Conservation (phyloP, 1,140 invertebrate genomes). For the Oryctes rhinoceros region DNA sequence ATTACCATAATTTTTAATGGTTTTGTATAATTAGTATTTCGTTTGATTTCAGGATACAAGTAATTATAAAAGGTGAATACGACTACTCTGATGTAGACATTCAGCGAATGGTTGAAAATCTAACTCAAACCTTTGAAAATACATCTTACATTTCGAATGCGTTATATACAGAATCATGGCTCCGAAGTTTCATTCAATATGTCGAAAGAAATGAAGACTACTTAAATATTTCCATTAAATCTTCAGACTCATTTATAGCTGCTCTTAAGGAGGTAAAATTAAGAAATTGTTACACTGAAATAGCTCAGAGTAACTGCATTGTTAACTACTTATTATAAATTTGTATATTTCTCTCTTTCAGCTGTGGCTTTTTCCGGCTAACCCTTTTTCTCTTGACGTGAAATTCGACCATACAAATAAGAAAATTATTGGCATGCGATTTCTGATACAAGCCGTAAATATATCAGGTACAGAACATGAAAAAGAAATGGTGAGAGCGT, state of each 20-base stretch:
- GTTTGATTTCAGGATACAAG: constrained; percentile 66
- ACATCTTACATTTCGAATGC: constrained; percentile 81
- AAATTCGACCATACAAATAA: constrained; percentile 80
- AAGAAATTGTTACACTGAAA: background rate
- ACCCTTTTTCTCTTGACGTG: constrained; percentile 83
- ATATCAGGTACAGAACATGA: constrained; percentile 90
- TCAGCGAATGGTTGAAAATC: constrained; percentile 80
- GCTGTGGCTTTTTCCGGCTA: constrained; percentile 77
- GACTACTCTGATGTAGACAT: constrained; percentile 85
- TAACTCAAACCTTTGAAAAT: constrained; percentile 82
- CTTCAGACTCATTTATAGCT: constrained; percentile 77
- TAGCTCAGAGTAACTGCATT: background rate
- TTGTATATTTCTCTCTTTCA: constrained; percentile 56
- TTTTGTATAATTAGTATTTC: background rate
- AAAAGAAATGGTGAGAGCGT: constrained; percentile 86
- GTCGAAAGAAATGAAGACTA: constrained; percentile 77
- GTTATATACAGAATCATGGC: constrained; percentile 90
- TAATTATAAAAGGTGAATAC: constrained; percentile 84
- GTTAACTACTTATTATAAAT: no score
- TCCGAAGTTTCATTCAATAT: constrained; percentile 84
- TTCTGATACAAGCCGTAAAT: constrained; percentile 88
- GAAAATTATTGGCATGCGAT: constrained; percentile 82
- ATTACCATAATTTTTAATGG: background rate
- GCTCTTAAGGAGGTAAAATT: constrained; percentile 75
- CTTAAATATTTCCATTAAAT: constrained; percentile 76